A percentile compares a stretch with the other conserved stretches of the same genome.
phyloP scores from a whole-genome alignment of 2,888 invertebrate species.

The Barypeithes pellucidus region DNA sequence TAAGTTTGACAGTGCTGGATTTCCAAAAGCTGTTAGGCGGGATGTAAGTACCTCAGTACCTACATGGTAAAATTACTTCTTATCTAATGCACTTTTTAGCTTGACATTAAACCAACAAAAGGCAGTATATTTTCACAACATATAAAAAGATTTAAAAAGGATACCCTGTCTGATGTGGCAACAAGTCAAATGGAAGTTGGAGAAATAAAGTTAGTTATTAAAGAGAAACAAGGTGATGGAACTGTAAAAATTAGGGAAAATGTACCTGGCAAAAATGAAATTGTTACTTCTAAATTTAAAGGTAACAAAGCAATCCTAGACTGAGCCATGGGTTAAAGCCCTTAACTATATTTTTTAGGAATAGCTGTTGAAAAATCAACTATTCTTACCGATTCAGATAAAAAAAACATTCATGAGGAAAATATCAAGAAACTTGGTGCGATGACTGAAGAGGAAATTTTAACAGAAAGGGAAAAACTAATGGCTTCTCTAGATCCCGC shows the following conservation, averaged over 20 bases:
- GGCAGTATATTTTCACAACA: slow-evolving; percentile 73
- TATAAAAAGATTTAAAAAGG: slow-evolving; percentile 67
- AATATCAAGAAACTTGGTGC: slow-evolving; percentile 79
- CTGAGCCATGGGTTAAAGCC: too few species aligned
- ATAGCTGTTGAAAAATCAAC: slow-evolving; percentile 68
- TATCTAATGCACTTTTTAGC: slow-evolving; percentile 53
- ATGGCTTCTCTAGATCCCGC: slow-evolving; percentile 78
- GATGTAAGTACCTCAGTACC: slow-evolving; percentile 61
- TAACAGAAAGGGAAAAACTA: slow-evolving; percentile 81
- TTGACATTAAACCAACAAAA: slow-evolving; percentile 64
- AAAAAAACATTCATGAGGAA: slow-evolving; percentile 80
- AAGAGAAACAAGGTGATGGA: slow-evolving; percentile 50
- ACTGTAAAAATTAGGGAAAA: slow-evolving; percentile 12
- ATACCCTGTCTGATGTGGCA: slow-evolving; percentile 17
- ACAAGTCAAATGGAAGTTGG: slow-evolving; percentile 57
- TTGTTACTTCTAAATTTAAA: slow-evolving; percentile 15
- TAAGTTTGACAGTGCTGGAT: slow-evolving; percentile 68
- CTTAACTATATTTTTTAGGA: slow-evolving; percentile 4
- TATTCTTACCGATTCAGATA: slow-evolving; percentile 71
- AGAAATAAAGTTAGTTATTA: slow-evolving; percentile 62
- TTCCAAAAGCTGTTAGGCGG: slow-evolving; percentile 72
- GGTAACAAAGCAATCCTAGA: neutral
- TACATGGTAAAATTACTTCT: neutral
- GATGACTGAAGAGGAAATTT: slow-evolving; percentile 84
- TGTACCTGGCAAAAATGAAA: neutral